Evolutionary conservation across 2,797 vertebrate species (phyloP).

Genomic region (Tokudaia tokunoshimensis): DNA sequence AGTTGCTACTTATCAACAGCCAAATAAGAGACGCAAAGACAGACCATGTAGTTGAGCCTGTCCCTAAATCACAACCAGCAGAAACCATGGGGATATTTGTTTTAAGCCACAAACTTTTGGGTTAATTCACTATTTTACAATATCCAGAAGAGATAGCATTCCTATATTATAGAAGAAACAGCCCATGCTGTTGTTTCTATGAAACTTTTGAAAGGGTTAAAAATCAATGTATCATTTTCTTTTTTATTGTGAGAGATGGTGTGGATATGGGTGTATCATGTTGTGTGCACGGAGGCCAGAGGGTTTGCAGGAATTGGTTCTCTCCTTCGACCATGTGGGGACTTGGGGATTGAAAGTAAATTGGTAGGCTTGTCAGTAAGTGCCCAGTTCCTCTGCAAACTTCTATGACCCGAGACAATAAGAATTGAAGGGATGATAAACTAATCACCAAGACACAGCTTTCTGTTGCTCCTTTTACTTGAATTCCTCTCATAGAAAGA

Average conservation of each 20-base stretch:
- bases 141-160: background rate
- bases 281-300: background rate
- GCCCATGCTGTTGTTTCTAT: background rate
- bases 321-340: background rate
- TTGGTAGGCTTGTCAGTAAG: background rate
- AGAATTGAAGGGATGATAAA: background rate
- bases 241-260: background rate
- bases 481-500: constrained; percentile 33
- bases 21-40: background rate
- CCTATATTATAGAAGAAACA: background rate
- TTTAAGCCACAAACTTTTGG: constrained; percentile 10
- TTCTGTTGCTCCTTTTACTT: constrained; percentile 11
- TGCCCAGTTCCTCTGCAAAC: background rate
- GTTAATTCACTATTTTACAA: background rate
- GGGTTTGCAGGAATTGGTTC: background rate
- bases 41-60: background rate
- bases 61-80: background rate
- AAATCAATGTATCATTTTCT: background rate
- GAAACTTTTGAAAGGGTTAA: background rate
- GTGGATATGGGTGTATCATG: no score
- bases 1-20: background rate
- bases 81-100: background rate
- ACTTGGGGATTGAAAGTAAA: background rate
- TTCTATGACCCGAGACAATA: background rate
- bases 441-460: background rate